Percentiles rank a stretch among this genome's conserved stretches.
Conservation (phyloP, 1,140 invertebrate genomes). For the Bactericera cockerelli region DNA sequence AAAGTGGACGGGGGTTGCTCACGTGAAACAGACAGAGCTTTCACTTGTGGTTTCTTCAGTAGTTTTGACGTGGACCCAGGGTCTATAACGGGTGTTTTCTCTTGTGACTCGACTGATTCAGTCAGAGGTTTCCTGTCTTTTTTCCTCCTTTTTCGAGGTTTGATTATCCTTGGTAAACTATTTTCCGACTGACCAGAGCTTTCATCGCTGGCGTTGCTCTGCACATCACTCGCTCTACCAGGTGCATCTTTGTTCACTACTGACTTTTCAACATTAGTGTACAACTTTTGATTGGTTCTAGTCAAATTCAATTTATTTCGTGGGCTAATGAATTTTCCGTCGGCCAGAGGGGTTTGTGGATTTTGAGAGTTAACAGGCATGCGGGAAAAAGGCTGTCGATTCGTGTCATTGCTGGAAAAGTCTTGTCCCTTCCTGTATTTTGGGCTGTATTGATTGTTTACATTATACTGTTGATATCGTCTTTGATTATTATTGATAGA, state of each 20-base stretch:
- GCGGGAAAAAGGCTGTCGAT: neutral
- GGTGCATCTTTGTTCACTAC: neutral
- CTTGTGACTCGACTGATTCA: slow-evolving; percentile 26
- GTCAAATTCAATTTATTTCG: neutral
- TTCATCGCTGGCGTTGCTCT: slow-evolving; percentile 43
- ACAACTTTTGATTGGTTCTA: slow-evolving; percentile 6
- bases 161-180: slow-evolving; percentile 69
- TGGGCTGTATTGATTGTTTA: slow-evolving; percentile 2
- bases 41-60: neutral
- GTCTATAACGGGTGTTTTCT: slow-evolving; percentile 23
- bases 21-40: slow-evolving; percentile 24
- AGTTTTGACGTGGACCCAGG: slow-evolving; percentile 10
- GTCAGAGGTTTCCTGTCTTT: slow-evolving; percentile 59
- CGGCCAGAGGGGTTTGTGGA: neutral
- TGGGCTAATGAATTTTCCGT: neutral
- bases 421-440: slow-evolving; percentile 8
- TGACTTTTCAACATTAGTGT: neutral
- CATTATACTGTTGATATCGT: slow-evolving; percentile 8
- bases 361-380: neutral
- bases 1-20: slow-evolving; percentile 20
- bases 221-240: neutral
- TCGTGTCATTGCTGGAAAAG: neutral
- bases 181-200: slow-evolving; percentile 58
- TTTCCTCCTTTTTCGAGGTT: slow-evolving; percentile 72
- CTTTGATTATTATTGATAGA: slow-evolving; percentile 29